Percentiles rank a stretch among this genome's conserved stretches.
Evolutionary conservation across 30 jellyfish, hydroid and myxozoan species (phyloP).

Genomic region (Turritopsis rubra): DNA sequence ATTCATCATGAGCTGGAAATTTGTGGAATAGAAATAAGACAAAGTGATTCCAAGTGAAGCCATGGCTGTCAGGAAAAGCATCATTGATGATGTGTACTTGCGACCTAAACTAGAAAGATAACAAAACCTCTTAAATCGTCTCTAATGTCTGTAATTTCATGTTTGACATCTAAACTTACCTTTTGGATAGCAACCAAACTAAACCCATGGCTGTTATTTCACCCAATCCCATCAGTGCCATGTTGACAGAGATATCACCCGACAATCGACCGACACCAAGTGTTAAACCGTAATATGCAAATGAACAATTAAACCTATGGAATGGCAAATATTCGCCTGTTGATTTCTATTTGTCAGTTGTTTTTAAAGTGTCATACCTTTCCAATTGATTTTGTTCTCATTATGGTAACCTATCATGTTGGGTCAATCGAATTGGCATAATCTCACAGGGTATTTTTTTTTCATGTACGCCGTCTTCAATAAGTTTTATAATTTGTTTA

Average conservation of each 20-base stretch:
- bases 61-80: constrained; percentile 16
- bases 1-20: constrained; percentile 13
- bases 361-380: background rate
- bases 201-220: constrained; percentile 16
- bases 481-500: no score
- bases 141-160: background rate
- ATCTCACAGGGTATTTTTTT: no score
- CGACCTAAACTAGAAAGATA: constrained; percentile 38
- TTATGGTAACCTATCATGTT: no score
- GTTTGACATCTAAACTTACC: constrained; percentile 10
- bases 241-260: constrained; percentile 38
- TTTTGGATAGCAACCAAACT: constrained; percentile 19
- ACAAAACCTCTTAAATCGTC: background rate
- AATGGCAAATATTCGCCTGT: background rate
- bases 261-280: constrained; percentile 55
- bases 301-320: constrained; percentile 37
- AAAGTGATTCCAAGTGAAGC: constrained; percentile 29
- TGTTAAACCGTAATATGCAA: constrained; percentile 47
- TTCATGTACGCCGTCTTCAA: no score
- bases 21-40: constrained; percentile 7
- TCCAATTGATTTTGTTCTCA: background rate
- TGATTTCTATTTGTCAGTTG: background rate
- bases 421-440: no score
- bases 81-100: constrained; percentile 17
- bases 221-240: constrained; percentile 32